Conservation (phyloP, 2,888 invertebrate genomes). For the Herminia tarsipennalis region DNA sequence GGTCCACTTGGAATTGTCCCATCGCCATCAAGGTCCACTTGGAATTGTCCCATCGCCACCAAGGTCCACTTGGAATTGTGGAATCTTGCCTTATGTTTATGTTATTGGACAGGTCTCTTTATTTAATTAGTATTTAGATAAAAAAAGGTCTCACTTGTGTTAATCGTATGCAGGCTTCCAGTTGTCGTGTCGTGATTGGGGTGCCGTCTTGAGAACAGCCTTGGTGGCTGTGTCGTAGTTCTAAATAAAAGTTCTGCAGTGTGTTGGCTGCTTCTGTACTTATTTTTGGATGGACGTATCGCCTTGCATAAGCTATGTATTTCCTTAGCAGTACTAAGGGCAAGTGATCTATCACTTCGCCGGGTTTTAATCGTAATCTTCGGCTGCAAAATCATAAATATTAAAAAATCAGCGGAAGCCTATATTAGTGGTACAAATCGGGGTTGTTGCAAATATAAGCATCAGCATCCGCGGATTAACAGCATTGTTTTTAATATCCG, state of each 20-base stretch:
- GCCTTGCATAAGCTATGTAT: conserved; percentile 96
- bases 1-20: too few species aligned
- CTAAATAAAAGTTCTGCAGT: conserved; percentile 92
- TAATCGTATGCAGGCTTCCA: conserved; percentile 94
- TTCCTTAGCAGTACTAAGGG: conserved; percentile 93
- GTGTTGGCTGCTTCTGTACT: conserved; percentile 89
- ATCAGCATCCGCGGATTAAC: too few species aligned
- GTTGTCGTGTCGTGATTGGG: conserved; percentile 94
- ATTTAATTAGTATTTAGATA: background rate
- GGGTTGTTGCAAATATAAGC: too few species aligned
- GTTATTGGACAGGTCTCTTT: too few species aligned
- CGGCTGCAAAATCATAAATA: conserved; percentile 72
- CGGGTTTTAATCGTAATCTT: conserved; percentile 85
- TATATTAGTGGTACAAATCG: too few species aligned
- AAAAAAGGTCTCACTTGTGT: conserved; percentile 85
- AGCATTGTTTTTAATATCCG: too few species aligned
- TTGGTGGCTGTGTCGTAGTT: conserved; percentile 89
- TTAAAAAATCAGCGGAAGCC: background rate
- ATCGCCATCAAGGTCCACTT: too few species aligned
- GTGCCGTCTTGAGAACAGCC: conserved; percentile 87
- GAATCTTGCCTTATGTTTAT: too few species aligned
- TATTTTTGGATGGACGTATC: conserved; percentile 93
- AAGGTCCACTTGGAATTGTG: too few species aligned
- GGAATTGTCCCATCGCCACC: too few species aligned
- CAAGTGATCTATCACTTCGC: conserved; percentile 89